These are phyloP conservation scores for Barnardius zonarius DNA, from an alignment of 2,113 vertebrate species.

Conservation along the genomic window DNA sequence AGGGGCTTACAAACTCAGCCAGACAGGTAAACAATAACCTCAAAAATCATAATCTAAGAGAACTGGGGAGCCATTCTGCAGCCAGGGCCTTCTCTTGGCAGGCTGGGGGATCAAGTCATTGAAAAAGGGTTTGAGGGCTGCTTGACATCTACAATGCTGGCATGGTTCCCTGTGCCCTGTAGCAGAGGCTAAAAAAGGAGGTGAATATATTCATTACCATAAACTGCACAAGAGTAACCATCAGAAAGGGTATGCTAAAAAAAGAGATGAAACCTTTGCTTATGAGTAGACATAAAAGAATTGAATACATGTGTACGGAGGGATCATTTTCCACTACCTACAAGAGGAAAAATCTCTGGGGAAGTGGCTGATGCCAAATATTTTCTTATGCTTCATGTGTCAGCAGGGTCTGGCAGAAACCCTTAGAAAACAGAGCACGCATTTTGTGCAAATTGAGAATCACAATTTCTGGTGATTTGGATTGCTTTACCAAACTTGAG, in stretches of 20 bases:
- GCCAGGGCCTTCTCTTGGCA: background rate
- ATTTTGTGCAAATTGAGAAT: conserved; percentile 50
- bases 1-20: background rate
- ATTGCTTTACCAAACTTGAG: conserved; percentile 28
- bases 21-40: background rate
- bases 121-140: background rate
- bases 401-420: conserved; percentile 52
- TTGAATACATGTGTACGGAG: conserved; percentile 55
- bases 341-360: conserved; percentile 56
- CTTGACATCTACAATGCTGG: background rate
- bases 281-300: conserved; percentile 49
- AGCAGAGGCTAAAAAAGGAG: conserved; percentile 55
- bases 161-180: background rate
- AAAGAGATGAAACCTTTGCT: conserved; percentile 51
- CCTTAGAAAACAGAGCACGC: conserved; percentile 21
- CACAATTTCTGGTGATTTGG: conserved; percentile 35
- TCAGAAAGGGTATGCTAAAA: conserved; percentile 41
- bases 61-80: background rate
- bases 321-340: conserved; percentile 66
- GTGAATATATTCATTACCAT: conserved; percentile 36
- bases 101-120: background rate
- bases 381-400: conserved; percentile 51
- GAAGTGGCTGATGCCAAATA: conserved; percentile 52
- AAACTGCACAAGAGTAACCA: conserved; percentile 32
- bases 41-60: background rate